Conservation (phyloP, 2,888 invertebrate genomes). For the Bombylius major region DNA sequence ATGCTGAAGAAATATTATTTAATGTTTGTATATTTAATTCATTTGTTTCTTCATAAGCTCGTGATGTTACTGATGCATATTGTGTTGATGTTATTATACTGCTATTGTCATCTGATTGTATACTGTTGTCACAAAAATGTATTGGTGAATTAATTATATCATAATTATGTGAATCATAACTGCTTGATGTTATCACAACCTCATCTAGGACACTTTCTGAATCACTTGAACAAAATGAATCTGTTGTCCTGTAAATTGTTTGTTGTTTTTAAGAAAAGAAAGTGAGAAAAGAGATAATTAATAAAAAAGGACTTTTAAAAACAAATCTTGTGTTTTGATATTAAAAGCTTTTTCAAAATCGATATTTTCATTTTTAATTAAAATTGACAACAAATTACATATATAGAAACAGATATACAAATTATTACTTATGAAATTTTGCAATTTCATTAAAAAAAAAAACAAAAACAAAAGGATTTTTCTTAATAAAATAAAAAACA, state of each 20-base stretch:
- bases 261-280: too few relatives aligned
- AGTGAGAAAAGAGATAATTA: not conserved
- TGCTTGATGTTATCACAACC: slow-evolving; percentile 29
- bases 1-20: too few relatives aligned
- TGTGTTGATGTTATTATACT: slow-evolving; percentile 16
- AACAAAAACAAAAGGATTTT: too few relatives aligned
- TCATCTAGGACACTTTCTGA: slow-evolving; percentile 35
- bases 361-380: too few relatives aligned
- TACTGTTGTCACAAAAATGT: slow-evolving; percentile 34
- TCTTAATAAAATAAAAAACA: too few relatives aligned
- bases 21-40: not conserved
- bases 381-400: too few relatives aligned
- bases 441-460: too few relatives aligned
- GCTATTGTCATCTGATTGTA: slow-evolving; percentile 32
- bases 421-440: too few relatives aligned
- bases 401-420: too few relatives aligned
- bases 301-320: not conserved
- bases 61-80: slow-evolving; percentile 11
- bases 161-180: slow-evolving; percentile 24
- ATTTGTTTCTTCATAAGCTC: slow-evolving; percentile 1
- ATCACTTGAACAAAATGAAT: slow-evolving; percentile 37
- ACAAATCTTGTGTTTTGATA: too few relatives aligned
- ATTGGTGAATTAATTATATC: slow-evolving; percentile 33
- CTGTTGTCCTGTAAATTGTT: slow-evolving; percentile 31
- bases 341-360: too few relatives aligned